Conservation (phyloP, 2,888 invertebrate genomes). For the Cabera pusaria region DNA sequence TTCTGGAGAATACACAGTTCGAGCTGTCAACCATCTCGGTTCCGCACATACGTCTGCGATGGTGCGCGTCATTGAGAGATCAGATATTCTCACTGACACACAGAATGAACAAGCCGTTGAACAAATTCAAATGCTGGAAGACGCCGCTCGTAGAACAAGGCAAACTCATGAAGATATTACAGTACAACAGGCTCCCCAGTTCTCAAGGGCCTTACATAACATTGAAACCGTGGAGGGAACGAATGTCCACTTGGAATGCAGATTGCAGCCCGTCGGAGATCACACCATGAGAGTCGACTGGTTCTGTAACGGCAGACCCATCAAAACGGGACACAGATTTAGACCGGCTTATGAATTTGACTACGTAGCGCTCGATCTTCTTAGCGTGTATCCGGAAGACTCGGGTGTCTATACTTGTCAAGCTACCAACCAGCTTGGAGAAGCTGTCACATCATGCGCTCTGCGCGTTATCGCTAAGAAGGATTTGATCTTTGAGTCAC, state of each 20-base stretch:
- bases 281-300: conserved; percentile 97
- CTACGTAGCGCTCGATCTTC: conserved; percentile 97
- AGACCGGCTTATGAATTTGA: conserved; percentile 98
- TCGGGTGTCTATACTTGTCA: conserved; percentile 98
- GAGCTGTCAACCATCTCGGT: conserved; percentile 96
- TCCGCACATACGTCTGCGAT: conserved; percentile 96
- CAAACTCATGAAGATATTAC: conserved; percentile 91
- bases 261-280: conserved; percentile 95
- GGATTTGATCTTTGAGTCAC: conserved; percentile 93
- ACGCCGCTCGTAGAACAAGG: conserved; percentile 87
- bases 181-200: conserved; percentile 93
- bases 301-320: conserved; percentile 97
- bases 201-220: conserved; percentile 93
- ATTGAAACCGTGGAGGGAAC: conserved; percentile 95
- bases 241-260: conserved; percentile 95
- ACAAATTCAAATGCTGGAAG: conserved; percentile 95
- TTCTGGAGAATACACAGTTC: conserved; percentile 96
- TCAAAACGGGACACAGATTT: conserved; percentile 96
- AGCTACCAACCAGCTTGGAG: conserved; percentile 96
- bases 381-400: conserved; percentile 98
- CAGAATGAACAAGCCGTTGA: conserved; percentile 96
- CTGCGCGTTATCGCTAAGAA: conserved; percentile 95
- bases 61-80: conserved; percentile 92
- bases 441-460: conserved; percentile 96
- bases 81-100: conserved; percentile 93